Percentiles rank a stretch among this genome's conserved stretches.
Conservation (phyloP, 2,113 vertebrate genomes). For the Eubucco bourcierii region DNA sequence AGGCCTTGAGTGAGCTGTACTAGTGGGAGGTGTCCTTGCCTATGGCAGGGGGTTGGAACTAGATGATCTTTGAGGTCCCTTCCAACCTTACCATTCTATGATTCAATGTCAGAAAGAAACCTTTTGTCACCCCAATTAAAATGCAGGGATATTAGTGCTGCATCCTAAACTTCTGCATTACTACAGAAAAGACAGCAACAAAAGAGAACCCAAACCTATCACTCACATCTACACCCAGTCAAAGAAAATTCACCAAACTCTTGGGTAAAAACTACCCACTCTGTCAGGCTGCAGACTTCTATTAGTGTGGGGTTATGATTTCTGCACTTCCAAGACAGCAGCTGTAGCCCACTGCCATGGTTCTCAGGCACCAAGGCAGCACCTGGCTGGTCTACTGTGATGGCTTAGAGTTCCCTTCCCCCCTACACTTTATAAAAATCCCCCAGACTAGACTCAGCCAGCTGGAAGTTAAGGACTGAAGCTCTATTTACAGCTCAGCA, state of each 20-base stretch:
- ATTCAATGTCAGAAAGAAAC: not conserved
- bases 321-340: not conserved
- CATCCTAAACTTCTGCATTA: not conserved
- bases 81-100: too few relatives aligned
- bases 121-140: not conserved
- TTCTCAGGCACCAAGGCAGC: not conserved
- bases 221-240: not conserved
- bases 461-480: too few relatives aligned
- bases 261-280: not conserved
- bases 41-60: too few relatives aligned
- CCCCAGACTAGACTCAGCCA: too few relatives aligned
- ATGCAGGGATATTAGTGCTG: not conserved
- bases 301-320: not conserved
- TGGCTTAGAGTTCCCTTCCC: too few relatives aligned
- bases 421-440: too few relatives aligned
- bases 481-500: too few relatives aligned
- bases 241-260: not conserved
- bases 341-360: not conserved
- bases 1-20: too few relatives aligned
- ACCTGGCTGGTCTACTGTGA: not conserved
- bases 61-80: too few relatives aligned
- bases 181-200: not conserved
- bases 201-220: too few relatives aligned
- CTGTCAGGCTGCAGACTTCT: not conserved
- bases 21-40: too few relatives aligned